These are phyloP conservation scores for Bombus difficillimus DNA, from an alignment of 1,140 invertebrate species.

Conservation along the genomic window DNA sequence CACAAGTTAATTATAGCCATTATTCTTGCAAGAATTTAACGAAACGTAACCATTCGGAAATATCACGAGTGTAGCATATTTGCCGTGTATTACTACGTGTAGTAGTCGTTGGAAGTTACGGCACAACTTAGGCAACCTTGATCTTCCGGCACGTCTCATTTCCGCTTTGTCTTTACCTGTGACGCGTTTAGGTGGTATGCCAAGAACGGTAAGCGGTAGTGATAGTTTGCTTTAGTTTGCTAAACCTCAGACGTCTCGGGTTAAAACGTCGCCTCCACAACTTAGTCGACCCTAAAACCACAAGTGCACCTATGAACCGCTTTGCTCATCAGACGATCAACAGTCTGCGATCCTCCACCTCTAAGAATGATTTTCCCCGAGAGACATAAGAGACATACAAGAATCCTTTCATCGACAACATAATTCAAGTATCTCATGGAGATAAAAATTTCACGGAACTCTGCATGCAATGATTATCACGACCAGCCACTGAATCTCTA, in stretches of 20 bases:
- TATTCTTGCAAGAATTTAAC: no score
- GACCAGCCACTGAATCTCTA: no score
- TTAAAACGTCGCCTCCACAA: slow-evolving; percentile 58
- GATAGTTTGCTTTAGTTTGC: slow-evolving; percentile 77
- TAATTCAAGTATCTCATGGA: no score
- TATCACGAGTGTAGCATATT: not conserved
- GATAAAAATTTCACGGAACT: no score
- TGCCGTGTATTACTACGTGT: not conserved
- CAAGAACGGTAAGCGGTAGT: slow-evolving; percentile 69
- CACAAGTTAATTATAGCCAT: not conserved
- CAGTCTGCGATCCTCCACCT: not conserved
- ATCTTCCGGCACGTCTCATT: slow-evolving; percentile 57
- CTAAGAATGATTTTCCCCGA: not conserved
- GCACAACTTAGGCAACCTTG: slow-evolving; percentile 38
- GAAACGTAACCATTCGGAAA: not conserved
- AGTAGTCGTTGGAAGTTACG: slow-evolving; percentile 47
- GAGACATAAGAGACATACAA: not conserved
- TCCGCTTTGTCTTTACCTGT: slow-evolving; percentile 55
- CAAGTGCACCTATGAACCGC: slow-evolving; percentile 39
- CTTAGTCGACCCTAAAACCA: slow-evolving; percentile 61
- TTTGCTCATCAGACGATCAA: slow-evolving; percentile 40
- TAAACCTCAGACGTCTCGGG: slow-evolving; percentile 66
- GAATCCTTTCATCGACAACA: not conserved
- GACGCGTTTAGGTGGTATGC: slow-evolving; percentile 66
- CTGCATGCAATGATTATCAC: no score